Base-by-base conservation (phyloP, 2,797 vertebrate genomes). In the Odontamblyopus rebecca region DNA sequence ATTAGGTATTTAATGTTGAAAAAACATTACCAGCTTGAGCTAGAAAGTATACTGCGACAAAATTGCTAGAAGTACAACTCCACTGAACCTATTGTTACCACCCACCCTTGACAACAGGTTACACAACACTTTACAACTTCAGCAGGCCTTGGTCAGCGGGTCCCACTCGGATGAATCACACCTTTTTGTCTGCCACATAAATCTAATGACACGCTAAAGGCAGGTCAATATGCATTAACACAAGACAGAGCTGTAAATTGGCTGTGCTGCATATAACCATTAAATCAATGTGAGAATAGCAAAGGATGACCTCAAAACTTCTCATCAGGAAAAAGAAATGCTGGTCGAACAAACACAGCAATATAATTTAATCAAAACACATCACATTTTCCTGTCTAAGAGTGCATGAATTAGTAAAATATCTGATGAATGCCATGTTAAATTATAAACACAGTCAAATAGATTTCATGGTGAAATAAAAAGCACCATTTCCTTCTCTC, bases 331-430 rank as follows among this genome's bases (percentile, higher is more conserved):
- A 61, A 19, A 62, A 67, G 16, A 78, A 74, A 72, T 0, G 64
- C 65, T 64, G 29, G 13, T 53, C 68, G 48, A 53, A 76, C 61
- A 63, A 62, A 76, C 79, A 75, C 76, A 83, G 72, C 65, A 87
- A 86, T 80, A 84, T 64, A 79, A 79, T 74, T 84, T 72, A 75
- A 87, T 85, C 73, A 85, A 75, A 84, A 65, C 66, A 70, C 78
- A 85, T 86, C 59, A 59, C 48, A 74, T 80, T 83, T 73, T 83
- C 15, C 50, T 67, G 56, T 51, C 35, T 61, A 78, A 74, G 61
- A 68, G 71, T 3, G 16, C 68, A 79, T 85, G 38, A 81, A 82
- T 86, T 75, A 79, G 73, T 84, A 72, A 89, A 83, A 77, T 15
- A 0, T 16, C 68, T 70, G 78, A 65, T 69, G 72, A 76, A 72